These are phyloP conservation scores for Cosmorhoe ocellata DNA, from an alignment of 2,888 invertebrate species.

Conservation along the genomic window DNA sequence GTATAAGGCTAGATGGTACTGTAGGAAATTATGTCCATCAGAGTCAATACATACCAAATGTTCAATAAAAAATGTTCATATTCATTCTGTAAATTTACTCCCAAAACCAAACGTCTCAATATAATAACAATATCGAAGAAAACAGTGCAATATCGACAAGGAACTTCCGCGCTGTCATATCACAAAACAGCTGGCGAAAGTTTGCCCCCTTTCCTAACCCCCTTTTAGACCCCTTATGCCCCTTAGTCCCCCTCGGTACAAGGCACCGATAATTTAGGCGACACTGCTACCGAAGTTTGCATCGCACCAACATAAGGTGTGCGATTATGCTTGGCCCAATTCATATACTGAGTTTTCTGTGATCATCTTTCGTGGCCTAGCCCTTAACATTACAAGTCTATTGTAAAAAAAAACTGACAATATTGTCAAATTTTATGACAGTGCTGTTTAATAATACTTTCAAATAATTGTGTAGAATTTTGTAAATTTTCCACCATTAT, in stretches of 20 bases:
- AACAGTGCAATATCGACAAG: slow-evolving; percentile 24
- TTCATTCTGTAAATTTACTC: neutral
- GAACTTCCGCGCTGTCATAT: slow-evolving; percentile 33
- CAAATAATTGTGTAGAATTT: no score
- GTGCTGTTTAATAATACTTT: no score
- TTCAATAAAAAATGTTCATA: no score
- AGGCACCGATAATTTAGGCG: slow-evolving; percentile 62
- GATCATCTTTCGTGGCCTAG: no score
- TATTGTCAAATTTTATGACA: no score
- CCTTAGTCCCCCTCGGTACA: slow-evolving; percentile 33
- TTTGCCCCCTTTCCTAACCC: slow-evolving; percentile 25
- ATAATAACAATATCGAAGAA: slow-evolving; percentile 19
- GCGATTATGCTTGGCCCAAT: slow-evolving; percentile 35
- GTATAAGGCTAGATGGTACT: no score
- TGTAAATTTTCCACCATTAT: no score
- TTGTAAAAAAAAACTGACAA: no score
- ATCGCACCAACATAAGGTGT: slow-evolving; percentile 60
- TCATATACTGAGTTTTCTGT: neutral
- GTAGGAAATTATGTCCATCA: no score
- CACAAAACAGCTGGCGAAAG: slow-evolving; percentile 34
- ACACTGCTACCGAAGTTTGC: slow-evolving; percentile 59
- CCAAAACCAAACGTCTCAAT: neutral
- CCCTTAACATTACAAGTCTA: no score
- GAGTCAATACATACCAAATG: no score
- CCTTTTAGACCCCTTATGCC: slow-evolving; percentile 33